Percentiles rank a stretch among this genome's conserved stretches.
phyloP scores from a whole-genome alignment of 2,797 vertebrate genomes.

The Hemibagrus guttatus region DNA sequence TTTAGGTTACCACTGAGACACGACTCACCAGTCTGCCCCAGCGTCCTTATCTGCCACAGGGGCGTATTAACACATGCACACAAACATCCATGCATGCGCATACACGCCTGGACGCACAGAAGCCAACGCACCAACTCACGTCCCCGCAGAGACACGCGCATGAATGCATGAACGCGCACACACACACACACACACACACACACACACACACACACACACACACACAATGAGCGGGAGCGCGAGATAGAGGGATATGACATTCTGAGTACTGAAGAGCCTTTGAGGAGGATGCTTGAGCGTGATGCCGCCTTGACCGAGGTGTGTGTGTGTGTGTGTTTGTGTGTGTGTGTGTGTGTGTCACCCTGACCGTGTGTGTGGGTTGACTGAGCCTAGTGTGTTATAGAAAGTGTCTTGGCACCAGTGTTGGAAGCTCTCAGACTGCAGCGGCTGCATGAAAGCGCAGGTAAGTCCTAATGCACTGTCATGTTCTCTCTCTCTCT shows the following conservation, averaged over 20 bases:
- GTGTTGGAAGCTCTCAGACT: background rate
- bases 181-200: background rate
- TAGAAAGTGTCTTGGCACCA: constrained; percentile 11
- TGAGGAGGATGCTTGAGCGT: constrained; percentile 18
- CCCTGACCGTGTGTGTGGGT: background rate
- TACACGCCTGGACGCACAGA: background rate
- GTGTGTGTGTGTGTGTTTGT: background rate
- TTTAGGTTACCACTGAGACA: background rate
- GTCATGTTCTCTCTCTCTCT: background rate
- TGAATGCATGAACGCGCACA: background rate
- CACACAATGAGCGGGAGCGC: background rate
- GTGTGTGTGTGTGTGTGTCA: background rate
- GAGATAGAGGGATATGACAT: background rate
- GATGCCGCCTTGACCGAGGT: background rate
- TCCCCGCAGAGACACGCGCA: background rate
- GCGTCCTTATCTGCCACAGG: background rate
- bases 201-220: background rate
- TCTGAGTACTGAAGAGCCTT: background rate
- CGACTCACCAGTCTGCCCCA: background rate
- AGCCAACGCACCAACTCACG: background rate
- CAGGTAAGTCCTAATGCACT: constrained; percentile 12
- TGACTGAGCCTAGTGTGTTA: background rate
- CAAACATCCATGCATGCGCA: background rate
- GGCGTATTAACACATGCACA: background rate
- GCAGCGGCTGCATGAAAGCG: background rate